Percentiles rank a stretch among this genome's conserved stretches.
Conservation (phyloP, 2,888 invertebrate genomes). For the Steinernema carpocapsae region DNA sequence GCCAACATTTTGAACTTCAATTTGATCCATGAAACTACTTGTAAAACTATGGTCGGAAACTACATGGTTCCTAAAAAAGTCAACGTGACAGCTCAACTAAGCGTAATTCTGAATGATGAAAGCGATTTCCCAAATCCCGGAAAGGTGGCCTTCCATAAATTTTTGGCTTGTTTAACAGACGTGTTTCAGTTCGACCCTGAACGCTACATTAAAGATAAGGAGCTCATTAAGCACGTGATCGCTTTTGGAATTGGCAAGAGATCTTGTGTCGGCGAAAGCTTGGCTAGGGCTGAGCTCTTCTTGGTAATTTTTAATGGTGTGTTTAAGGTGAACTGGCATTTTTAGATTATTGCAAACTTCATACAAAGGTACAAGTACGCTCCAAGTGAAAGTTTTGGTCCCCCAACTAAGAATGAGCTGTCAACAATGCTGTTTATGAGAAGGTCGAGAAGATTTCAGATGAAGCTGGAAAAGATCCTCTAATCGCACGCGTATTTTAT, state of each 20-base stretch:
- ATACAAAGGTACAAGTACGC: neutral
- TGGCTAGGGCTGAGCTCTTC: slow-evolving; percentile 2
- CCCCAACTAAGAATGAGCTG: neutral
- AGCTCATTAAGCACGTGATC: neutral
- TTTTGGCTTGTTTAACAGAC: neutral
- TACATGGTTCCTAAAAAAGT: slow-evolving; percentile 9
- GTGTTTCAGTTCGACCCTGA: neutral
- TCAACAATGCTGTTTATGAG: neutral
- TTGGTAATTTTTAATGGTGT: no score
- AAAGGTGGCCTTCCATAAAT: no score
- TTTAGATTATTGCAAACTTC: slow-evolving; percentile 1
- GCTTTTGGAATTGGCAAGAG: neutral
- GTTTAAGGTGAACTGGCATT: neutral
- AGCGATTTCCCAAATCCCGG: no score
- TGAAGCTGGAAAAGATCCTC: neutral
- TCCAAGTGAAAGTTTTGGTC: neutral
- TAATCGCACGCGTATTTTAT: no score
- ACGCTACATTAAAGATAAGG: neutral
- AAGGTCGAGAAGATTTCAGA: neutral
- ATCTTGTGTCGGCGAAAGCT: slow-evolving; percentile 4
- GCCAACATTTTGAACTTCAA: slow-evolving; percentile 16
- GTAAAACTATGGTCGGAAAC: neutral
- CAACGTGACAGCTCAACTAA: neutral
- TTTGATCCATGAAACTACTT: slow-evolving; percentile 3
- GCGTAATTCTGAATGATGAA: neutral